phyloP scores from a whole-genome alignment of 2,888 invertebrate species.

The Eupithecia exiguata region DNA sequence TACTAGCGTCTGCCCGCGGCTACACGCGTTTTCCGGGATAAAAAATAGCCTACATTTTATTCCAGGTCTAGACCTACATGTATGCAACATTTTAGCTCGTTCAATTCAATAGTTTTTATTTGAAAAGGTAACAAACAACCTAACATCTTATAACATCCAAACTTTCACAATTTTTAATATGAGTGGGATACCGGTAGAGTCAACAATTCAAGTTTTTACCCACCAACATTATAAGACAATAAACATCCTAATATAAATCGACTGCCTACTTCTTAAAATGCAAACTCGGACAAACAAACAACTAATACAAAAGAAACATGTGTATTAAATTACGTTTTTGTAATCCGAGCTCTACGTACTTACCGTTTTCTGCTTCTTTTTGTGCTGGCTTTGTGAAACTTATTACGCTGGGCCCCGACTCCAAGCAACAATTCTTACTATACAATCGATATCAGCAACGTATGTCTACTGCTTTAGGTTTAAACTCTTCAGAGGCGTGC shows the following conservation, averaged over 20 bases:
- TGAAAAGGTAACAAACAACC: too few relatives aligned
- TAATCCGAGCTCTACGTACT: not conserved
- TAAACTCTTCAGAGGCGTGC: not conserved
- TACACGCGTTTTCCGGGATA: too few relatives aligned
- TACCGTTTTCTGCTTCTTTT: not conserved
- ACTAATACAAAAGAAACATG: not conserved
- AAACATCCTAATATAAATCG: not conserved
- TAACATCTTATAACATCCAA: too few relatives aligned
- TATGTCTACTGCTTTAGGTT: not conserved
- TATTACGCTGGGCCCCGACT: not conserved
- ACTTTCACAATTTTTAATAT: too few relatives aligned
- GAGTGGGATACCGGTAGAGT: too few relatives aligned
- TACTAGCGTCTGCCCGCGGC: not conserved
- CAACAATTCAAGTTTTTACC: too few relatives aligned
- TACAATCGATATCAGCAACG: not conserved
- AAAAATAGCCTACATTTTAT: too few relatives aligned
- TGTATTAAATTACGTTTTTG: not conserved
- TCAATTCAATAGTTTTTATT: too few relatives aligned
- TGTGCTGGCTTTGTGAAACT: slow-evolving; percentile 8
- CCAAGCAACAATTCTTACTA: not conserved
- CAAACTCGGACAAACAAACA: not conserved
- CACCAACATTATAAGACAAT: too few relatives aligned
- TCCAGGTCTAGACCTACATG: too few relatives aligned
- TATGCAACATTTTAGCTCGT: too few relatives aligned
- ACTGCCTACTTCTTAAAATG: not conserved